A percentile compares a stretch with the other conserved stretches of the same genome.
These are phyloP conservation scores for Stictocephala bisonia DNA, from an alignment of 2,888 invertebrate genomes.

Conservation along the genomic window DNA sequence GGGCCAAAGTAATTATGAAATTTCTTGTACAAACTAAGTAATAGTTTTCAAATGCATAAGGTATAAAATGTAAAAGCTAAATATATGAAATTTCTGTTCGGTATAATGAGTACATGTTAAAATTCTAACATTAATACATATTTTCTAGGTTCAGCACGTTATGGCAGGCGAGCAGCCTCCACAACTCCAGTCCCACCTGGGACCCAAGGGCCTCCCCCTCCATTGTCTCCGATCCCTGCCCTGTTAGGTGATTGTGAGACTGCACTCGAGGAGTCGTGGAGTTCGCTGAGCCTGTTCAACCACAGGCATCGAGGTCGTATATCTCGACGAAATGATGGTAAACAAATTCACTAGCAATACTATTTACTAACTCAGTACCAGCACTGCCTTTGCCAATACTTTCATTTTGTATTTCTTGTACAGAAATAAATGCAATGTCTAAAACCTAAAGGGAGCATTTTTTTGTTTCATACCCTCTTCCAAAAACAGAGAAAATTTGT, in stretches of 20 bases:
- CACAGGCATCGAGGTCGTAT: constrained; percentile 61
- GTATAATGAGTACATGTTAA: no score
- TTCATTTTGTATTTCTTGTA: no score
- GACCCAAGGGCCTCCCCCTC: background rate
- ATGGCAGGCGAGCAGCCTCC: constrained; percentile 57
- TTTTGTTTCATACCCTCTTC: no score
- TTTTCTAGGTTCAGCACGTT: constrained; percentile 54
- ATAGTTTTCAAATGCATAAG: background rate
- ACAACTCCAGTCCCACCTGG: constrained; percentile 2
- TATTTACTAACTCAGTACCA: no score
- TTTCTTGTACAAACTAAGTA: background rate
- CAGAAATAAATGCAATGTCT: no score
- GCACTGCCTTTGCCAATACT: no score
- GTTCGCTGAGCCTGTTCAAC: constrained; percentile 61
- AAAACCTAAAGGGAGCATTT: no score
- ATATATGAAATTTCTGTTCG: background rate
- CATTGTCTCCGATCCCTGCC: background rate
- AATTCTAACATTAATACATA: background rate
- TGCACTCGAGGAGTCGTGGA: constrained; percentile 62
- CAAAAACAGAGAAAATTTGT: no score
- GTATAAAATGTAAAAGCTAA: background rate
- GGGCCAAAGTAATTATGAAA: background rate
- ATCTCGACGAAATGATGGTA: constrained; percentile 55
- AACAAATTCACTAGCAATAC: no score
- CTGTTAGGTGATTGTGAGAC: no score